phyloP scores from a whole-genome alignment of 2,797 vertebrate genomes.

The Darevskia mixta region DNA sequence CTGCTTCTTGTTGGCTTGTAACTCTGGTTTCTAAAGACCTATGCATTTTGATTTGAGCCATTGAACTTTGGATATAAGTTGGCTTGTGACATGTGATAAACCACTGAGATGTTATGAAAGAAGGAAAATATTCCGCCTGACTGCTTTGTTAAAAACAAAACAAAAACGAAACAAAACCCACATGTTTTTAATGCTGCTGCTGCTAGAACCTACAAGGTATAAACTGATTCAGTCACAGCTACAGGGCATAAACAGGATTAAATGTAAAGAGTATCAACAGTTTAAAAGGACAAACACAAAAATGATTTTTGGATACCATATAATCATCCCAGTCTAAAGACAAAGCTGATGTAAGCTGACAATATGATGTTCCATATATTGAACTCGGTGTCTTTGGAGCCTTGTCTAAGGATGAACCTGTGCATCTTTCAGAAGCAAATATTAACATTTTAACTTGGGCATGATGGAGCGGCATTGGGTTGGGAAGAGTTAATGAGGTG shows the following conservation, averaged over 20 bases:
- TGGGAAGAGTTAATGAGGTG: not conserved
- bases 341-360: not conserved
- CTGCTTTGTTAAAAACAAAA: not conserved
- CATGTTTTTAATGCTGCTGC: not conserved
- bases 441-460: not conserved
- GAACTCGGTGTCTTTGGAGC: not conserved
- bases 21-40: not conserved
- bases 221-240: not conserved
- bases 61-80: not conserved
- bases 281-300: not conserved
- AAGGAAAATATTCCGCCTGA: not conserved
- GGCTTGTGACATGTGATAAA: not conserved
- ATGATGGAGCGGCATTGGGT: not conserved
- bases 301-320: not conserved
- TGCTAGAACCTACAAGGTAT: not conserved
- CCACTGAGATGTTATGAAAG: not conserved
- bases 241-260: not conserved
- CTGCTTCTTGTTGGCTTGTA: not conserved
- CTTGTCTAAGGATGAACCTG: not conserved
- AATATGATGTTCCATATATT: not conserved
- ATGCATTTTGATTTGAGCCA: not conserved
- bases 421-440: not conserved
- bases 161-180: not conserved
- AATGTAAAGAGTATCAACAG: slow-evolving; percentile 6
- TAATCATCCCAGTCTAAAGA: not conserved